phyloP scores from a whole-genome alignment of 1,140 invertebrate species.

The Drosophila nannoptera region DNA sequence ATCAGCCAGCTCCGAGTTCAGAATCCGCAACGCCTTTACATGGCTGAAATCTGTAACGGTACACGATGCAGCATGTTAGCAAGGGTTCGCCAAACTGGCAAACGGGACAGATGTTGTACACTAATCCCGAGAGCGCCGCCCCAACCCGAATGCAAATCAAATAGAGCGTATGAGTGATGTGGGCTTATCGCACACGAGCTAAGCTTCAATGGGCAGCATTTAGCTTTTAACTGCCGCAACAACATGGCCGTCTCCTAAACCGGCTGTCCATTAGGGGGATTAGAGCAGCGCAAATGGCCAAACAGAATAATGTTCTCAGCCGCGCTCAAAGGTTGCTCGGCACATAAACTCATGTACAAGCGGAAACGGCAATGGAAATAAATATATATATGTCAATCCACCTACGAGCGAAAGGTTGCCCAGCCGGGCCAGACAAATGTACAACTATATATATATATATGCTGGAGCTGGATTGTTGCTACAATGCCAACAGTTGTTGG shows the following conservation, averaged over 20 bases:
- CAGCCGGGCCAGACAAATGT: too few relatives aligned
- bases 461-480: too few relatives aligned
- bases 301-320: slow-evolving; percentile 2
- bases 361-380: not conserved
- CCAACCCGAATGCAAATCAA: not conserved
- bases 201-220: slow-evolving; percentile 13
- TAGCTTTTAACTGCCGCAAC: slow-evolving; percentile 8
- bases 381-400: not conserved
- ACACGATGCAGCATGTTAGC: not conserved
- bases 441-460: not conserved
- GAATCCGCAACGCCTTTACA: slow-evolving; percentile 85
- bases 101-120: not conserved
- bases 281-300: slow-evolving; percentile 31
- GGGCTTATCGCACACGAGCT: slow-evolving; percentile 13
- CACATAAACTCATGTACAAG: not conserved
- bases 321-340: slow-evolving; percentile 1
- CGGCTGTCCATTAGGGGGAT: slow-evolving; percentile 44
- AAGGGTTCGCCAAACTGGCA: too few relatives aligned
- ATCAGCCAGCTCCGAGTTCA: slow-evolving; percentile 96
- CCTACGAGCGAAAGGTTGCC: slow-evolving; percentile 1
- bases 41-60: slow-evolving; percentile 89
- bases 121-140: not conserved
- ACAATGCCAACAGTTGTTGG: too few relatives aligned
- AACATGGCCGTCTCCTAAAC: not conserved
- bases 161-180: slow-evolving; percentile 31